Base-by-base conservation (phyloP, 2,797 vertebrate genomes). In the Chaetodon trifasciatus region DNA sequence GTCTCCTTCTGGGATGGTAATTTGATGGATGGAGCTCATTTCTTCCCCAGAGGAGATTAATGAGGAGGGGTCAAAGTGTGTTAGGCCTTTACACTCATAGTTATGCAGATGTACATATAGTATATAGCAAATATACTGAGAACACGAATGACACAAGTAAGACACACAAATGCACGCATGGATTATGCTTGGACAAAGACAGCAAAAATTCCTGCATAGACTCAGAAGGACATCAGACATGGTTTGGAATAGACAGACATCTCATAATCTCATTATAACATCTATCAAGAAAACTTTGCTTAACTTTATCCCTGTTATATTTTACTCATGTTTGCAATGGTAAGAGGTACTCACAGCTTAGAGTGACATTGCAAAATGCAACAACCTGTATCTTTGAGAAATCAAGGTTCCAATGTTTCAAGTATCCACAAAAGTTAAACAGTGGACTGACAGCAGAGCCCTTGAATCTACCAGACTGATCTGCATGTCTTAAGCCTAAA, bases 11-110 rank as follows among this genome's bases (percentile, higher is more conserved):
- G 79, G 82, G 86, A 85, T 64, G 64, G 74, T 52, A 49, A n/a
- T 40, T 67, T 89, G 89, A 93, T 94, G 88, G 88, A 93, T 93
- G 86, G 76, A 86, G 86, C 87, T 91, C 39, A 57, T 89, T 92
- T 92, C 76, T 82, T 92, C 89, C 88, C 85, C 75, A 88, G 87
- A 89, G 90, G 86, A 91, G 91, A 93, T 91, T 93, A 89, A 93
- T 89, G 82, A 88, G 75, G 70, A 90, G 57, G 80, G 86, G 81
- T 87, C 91, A 92, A 72, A 79, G 68, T 60, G 55, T 89, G 58
- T 85, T 50, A 72, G 50, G 69, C 65, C 58, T 24, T 65, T 42
- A 53, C 39, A 28, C 78, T 49, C 42, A 71, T 63, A 76, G 62
- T 28, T 75, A 67, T 63, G 62, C 6, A 68, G 49, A 57, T 28